phyloP scores from a whole-genome alignment of 2,888 invertebrate species.

The Yponomeuta malinellus region DNA sequence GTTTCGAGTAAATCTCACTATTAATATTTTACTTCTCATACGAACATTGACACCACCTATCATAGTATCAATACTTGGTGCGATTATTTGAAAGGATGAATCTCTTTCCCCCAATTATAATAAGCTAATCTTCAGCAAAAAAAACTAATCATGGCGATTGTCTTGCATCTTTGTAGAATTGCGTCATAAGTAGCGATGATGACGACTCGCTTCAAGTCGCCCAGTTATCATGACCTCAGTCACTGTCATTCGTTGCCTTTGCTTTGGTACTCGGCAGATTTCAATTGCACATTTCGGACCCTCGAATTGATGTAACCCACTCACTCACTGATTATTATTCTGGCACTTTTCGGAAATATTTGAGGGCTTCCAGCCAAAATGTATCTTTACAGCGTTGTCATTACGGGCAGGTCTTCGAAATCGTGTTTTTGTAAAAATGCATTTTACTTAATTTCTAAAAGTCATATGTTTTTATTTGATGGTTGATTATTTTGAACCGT shows the following conservation, averaged over 20 bases:
- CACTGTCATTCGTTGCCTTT: constrained; percentile 30
- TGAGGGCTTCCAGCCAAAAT: constrained; percentile 12
- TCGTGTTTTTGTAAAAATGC: not conserved
- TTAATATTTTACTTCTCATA: too few species aligned
- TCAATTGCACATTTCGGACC: constrained; percentile 13
- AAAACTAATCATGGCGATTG: too few species aligned
- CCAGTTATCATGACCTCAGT: constrained; percentile 37
- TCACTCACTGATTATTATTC: constrained; percentile 2
- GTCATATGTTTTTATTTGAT: not conserved
- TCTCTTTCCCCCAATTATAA: too few species aligned
- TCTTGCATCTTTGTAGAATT: too few species aligned
- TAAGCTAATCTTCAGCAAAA: too few species aligned
- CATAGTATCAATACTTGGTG: too few species aligned
- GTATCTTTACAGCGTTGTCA: not conserved
- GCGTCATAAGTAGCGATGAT: too few species aligned
- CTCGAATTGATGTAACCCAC: constrained; percentile 2
- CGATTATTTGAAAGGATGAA: too few species aligned
- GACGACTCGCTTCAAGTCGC: not conserved
- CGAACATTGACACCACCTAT: too few species aligned
- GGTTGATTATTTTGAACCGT: not conserved
- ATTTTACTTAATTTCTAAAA: not conserved
- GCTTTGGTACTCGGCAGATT: constrained; percentile 27
- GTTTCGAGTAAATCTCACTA: too few species aligned
- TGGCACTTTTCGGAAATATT: constrained; percentile 2
- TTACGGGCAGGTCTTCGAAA: not conserved